phyloP scores from a whole-genome alignment of 2,888 invertebrate genomes.

The Leptopilina myrica region DNA sequence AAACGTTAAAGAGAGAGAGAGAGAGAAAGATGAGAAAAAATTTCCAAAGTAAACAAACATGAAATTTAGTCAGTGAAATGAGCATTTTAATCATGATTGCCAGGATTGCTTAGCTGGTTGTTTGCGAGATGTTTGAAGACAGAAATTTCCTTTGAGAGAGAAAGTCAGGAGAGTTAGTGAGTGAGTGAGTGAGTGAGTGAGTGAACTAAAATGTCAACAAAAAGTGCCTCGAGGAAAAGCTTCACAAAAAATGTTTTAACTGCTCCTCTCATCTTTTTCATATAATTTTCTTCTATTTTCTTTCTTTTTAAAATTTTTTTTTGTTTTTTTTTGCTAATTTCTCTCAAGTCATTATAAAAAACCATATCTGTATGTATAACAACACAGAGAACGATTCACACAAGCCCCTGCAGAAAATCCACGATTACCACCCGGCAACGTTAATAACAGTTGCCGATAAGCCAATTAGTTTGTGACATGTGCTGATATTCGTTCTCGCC shows the following conservation, averaged over 20 bases:
- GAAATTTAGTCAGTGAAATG: constrained; percentile 9
- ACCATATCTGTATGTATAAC: constrained; percentile 12
- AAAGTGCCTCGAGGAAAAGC: background rate
- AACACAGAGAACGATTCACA: constrained; percentile 33
- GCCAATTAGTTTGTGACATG: constrained; percentile 53
- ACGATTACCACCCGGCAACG: constrained; percentile 48
- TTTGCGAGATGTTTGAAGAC: constrained; percentile 10
- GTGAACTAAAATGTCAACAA: constrained; percentile 27
- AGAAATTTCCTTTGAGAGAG: background rate
- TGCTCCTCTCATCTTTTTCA: constrained; percentile 14
- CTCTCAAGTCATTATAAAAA: constrained; percentile 44
- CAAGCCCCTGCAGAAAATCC: constrained; percentile 43
- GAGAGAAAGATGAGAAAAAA: no score
- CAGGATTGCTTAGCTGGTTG: constrained; percentile 8
- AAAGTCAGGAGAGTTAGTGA: background rate
- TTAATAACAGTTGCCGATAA: constrained; percentile 50
- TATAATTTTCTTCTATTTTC: no score
- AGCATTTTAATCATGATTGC: constrained; percentile 6
- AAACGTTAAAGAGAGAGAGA: no score
- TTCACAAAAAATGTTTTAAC: constrained; percentile 4
- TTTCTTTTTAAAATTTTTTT: no score
- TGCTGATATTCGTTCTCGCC: constrained; percentile 49
- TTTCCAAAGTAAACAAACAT: no score
- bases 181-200: background rate
- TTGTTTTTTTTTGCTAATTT: background rate